phyloP scores from a whole-genome alignment of 1,140 invertebrate genomes.

The Hirudo medicinalis region DNA sequence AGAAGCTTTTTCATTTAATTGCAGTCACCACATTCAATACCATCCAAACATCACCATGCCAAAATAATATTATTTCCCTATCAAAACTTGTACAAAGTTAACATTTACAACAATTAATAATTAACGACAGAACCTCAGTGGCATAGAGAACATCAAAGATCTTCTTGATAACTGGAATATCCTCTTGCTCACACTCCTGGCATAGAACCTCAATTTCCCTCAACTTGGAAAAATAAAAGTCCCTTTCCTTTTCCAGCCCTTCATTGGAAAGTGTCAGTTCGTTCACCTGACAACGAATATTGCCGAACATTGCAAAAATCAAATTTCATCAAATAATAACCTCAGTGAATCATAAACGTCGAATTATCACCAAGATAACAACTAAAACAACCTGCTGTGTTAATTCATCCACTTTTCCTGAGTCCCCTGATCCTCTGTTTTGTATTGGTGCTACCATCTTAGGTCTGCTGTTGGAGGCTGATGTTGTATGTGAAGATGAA shows the following conservation, averaged over 20 bases:
- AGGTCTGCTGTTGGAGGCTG: not conserved
- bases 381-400: not conserved
- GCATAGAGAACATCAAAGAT: conserved; percentile 18
- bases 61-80: too few relatives aligned
- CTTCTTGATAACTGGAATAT: conserved; percentile 12
- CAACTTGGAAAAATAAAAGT: conserved; percentile 97
- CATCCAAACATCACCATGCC: too few relatives aligned
- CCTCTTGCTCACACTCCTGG: conserved; percentile 47
- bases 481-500: too few relatives aligned
- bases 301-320: too few relatives aligned
- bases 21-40: too few relatives aligned
- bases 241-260: conserved; percentile 87
- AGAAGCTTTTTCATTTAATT: too few relatives aligned
- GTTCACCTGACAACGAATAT: not conserved
- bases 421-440: not conserved
- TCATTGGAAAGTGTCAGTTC: conserved; percentile 33
- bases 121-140: conserved; percentile 4
- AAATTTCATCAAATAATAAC: too few relatives aligned
- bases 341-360: too few relatives aligned
- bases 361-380: not conserved
- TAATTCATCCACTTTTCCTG: conserved; percentile 1
- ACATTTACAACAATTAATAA: too few relatives aligned
- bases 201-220: conserved; percentile 94
- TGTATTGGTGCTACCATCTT: not conserved
- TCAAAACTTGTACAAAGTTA: too few relatives aligned